Percentiles rank a stretch among this genome's conserved stretches.
Conservation (phyloP, 2,113 vertebrate species). For the Halcyon malimbica region DNA sequence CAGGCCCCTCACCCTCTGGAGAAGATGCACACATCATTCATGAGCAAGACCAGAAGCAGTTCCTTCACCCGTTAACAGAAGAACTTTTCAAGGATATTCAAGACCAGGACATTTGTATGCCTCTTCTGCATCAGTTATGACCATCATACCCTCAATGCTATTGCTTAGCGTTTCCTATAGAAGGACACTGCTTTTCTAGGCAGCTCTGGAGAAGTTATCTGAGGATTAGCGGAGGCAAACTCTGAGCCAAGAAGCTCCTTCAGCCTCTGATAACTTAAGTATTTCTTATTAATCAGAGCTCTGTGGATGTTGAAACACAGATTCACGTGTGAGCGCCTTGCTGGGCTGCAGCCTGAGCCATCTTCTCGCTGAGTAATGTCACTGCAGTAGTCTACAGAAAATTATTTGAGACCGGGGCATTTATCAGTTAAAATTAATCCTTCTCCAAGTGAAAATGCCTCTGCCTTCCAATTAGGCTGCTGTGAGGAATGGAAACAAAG, state of each 20-base stretch:
- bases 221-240: neutral
- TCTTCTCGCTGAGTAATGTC: neutral
- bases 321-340: neutral
- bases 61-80: neutral
- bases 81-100: neutral
- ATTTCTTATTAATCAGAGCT: neutral
- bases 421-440: slow-evolving; percentile 13
- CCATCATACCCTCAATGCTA: neutral
- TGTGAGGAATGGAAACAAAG: neutral
- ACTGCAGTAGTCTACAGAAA: neutral
- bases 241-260: neutral
- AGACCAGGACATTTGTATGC: neutral
- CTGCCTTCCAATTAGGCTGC: slow-evolving; percentile 38
- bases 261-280: neutral
- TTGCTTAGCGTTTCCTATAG: accelerated
- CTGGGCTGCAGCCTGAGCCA: neutral
- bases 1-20: neutral
- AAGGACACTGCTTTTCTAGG: neutral
- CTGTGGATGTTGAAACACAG: neutral
- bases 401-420: neutral
- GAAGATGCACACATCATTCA: neutral
- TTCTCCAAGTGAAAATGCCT: neutral
- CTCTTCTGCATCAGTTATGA: neutral
- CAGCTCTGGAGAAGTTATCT: neutral
- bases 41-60: neutral